These are phyloP conservation scores for Chaetogeoica ovagalla DNA, from an alignment of 2,888 invertebrate species.

Conservation along the genomic window DNA sequence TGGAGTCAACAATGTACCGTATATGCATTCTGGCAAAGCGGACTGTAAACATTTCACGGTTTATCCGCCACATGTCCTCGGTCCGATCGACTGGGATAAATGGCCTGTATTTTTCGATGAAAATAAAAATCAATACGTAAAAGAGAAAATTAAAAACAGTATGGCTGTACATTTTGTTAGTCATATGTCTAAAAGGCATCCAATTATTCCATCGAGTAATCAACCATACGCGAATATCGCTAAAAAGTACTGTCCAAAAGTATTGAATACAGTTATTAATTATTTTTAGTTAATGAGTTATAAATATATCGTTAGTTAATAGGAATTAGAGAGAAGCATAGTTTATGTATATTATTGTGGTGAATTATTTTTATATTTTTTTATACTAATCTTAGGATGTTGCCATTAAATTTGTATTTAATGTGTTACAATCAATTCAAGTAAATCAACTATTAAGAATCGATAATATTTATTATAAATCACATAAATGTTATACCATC, in stretches of 20 bases:
- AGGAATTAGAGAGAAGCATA: no score
- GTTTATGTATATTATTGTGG: no score
- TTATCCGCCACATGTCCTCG: not conserved
- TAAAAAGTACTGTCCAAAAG: not conserved
- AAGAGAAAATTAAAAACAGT: not conserved
- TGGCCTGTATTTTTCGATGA: not conserved
- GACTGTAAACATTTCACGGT: not conserved
- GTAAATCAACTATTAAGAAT: no score
- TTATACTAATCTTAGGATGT: no score
- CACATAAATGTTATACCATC: no score
- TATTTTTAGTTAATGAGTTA: not conserved
- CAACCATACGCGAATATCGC: not conserved
- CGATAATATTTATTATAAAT: no score
- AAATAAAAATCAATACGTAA: not conserved
- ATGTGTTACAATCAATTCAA: no score
- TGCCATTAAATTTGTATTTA: no score
- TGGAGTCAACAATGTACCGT: not conserved
- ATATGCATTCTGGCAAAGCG: not conserved
- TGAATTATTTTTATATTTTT: no score
- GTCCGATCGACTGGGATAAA: conserved; percentile 6
- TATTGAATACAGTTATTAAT: not conserved
- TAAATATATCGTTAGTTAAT: no score
- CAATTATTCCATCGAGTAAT: not conserved
- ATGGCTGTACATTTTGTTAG: conserved; percentile 10
- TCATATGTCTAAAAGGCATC: not conserved